These are phyloP conservation scores for Scomberomorus guttatus DNA, from an alignment of 2,797 vertebrate genomes.

Conservation along the genomic window DNA sequence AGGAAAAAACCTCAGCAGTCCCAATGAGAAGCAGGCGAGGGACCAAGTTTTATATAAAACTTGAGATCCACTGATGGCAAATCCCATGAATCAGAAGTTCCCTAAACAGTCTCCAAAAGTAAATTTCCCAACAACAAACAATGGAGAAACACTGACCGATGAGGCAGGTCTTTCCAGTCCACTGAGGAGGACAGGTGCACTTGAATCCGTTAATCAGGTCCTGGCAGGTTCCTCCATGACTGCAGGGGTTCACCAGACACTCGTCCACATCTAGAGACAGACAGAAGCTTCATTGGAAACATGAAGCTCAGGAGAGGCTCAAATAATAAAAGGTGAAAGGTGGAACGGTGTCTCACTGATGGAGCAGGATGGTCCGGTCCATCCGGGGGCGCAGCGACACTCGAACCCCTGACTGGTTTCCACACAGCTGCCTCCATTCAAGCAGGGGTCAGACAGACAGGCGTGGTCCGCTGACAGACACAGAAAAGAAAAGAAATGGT, in stretches of 20 bases:
- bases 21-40: neutral
- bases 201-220: conserved; percentile 92
- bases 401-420: conserved; percentile 91
- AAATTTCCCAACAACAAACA: fast-evolving
- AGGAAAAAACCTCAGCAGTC: neutral
- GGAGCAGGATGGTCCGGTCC: conserved; percentile 91
- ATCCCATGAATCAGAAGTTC: conserved; percentile 6
- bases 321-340: neutral
- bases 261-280: conserved; percentile 90
- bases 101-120: neutral
- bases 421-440: conserved; percentile 89
- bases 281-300: conserved; percentile 25
- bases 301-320: neutral
- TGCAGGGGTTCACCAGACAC: conserved; percentile 92
- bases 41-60: neutral
- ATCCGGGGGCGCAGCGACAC: conserved; percentile 90
- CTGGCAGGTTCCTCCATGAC: conserved; percentile 92
- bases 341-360: conserved; percentile 73
- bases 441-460: conserved; percentile 92
- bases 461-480: conserved; percentile 89
- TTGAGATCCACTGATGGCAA: neutral
- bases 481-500: too few species aligned
- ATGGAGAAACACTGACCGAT: conserved; percentile 87
- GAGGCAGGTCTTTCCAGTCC: conserved; percentile 95
- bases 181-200: conserved; percentile 92